These are phyloP conservation scores for Varanus salvator DNA, from an alignment of 2,113 vertebrate species.

Conservation along the genomic window DNA sequence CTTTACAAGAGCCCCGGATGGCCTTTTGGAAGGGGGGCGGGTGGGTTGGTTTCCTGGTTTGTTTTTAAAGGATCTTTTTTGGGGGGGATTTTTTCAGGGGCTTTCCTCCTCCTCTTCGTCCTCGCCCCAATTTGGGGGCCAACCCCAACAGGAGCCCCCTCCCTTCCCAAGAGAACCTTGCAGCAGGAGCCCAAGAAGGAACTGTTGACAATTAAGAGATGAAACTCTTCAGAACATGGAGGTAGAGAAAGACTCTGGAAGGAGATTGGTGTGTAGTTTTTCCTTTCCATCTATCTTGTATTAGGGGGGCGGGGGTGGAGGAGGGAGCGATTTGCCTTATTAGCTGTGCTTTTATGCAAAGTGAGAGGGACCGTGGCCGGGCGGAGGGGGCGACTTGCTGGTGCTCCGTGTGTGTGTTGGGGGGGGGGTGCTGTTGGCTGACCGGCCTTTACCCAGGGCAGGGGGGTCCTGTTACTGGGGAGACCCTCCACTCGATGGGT, in stretches of 20 bases:
- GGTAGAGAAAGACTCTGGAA: slow-evolving; percentile 90
- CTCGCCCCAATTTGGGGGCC: too few species aligned
- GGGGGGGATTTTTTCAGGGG: background rate
- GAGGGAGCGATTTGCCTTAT: background rate
- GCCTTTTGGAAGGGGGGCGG: slow-evolving; percentile 53
- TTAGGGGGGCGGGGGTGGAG: slow-evolving; percentile 71
- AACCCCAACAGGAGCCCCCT: too few species aligned
- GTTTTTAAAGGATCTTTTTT: background rate
- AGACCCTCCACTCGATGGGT: background rate
- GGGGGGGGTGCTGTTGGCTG: background rate
- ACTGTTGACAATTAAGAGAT: slow-evolving; percentile 81
- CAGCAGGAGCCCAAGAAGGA: slow-evolving; percentile 74
- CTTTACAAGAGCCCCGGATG: slow-evolving; percentile 77
- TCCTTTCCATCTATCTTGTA: slow-evolving; percentile 60
- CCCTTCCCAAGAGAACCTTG: slow-evolving; percentile 8
- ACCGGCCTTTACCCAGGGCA: background rate
- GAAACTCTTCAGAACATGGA: slow-evolving; percentile 89
- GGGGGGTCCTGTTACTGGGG: background rate
- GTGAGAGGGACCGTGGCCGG: background rate
- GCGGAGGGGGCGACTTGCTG: background rate
- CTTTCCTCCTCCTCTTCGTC: background rate
- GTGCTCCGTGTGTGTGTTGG: too few species aligned
- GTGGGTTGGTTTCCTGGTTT: background rate
- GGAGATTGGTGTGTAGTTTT: slow-evolving; percentile 94
- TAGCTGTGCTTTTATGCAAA: too few species aligned